Evolutionary conservation across 1,140 invertebrate species (phyloP).

Genomic region (Diplogasteroides magnus): DNA sequence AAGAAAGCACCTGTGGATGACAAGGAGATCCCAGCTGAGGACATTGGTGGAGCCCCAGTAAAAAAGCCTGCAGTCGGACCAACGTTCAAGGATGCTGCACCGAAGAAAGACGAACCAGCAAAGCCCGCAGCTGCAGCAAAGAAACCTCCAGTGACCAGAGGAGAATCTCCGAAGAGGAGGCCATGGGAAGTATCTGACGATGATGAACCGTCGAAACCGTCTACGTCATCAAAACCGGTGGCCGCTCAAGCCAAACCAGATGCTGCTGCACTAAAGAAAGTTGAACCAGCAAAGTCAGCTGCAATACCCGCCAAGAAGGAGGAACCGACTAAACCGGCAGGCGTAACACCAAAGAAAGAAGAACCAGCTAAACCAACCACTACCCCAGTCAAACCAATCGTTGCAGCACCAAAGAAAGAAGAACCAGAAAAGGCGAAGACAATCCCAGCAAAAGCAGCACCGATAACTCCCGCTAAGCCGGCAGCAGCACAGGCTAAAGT

Average conservation of each 20-base stretch:
- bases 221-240: neutral
- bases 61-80: conserved; percentile 3
- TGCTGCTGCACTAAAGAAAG: too few relatives aligned
- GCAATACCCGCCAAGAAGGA: neutral
- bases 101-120: neutral
- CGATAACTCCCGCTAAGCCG: too few relatives aligned
- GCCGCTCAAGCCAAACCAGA: neutral
- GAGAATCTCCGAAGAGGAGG: neutral
- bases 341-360: neutral
- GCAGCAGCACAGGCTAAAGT: neutral
- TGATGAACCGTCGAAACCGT: neutral
- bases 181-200: neutral
- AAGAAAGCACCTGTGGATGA: neutral
- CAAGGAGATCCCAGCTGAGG: neutral
- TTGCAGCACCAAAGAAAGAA: too few relatives aligned
- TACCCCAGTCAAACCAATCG: neutral
- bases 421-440: too few relatives aligned
- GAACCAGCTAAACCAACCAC: conserved; percentile 4
- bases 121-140: neutral
- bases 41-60: neutral
- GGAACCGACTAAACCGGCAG: neutral
- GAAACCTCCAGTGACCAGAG: conserved; percentile 2
- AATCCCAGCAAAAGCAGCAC: too few relatives aligned
- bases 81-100: conserved; percentile 5
- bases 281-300: conserved; percentile 1